A percentile compares a stretch with the other conserved stretches of the same genome.
Conservation (phyloP, 2,113 vertebrate species). For the Burhinus bistriatus region DNA sequence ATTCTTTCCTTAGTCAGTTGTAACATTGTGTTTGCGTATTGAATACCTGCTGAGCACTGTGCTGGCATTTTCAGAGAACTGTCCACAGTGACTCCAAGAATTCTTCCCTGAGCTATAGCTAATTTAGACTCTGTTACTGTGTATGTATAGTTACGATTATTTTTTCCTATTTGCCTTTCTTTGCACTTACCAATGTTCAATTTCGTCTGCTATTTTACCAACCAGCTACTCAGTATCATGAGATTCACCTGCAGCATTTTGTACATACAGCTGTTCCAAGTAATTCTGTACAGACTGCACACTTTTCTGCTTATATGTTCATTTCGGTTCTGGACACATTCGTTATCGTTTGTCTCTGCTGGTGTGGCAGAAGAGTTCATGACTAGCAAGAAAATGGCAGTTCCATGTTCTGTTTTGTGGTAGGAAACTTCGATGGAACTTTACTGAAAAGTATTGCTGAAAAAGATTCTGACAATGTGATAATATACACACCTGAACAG, state of each 20-base stretch:
- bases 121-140: background rate
- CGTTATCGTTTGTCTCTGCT: background rate
- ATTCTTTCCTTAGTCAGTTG: background rate
- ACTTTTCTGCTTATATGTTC: background rate
- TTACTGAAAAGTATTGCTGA: background rate
- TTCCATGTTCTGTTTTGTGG: background rate
- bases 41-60: background rate
- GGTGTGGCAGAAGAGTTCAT: background rate
- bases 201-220: background rate
- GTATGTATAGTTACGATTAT: background rate
- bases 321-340: background rate
- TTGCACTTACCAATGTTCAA: background rate
- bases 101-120: background rate
- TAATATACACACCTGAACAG: accelerated
- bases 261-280: background rate
- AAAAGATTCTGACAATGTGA: background rate
- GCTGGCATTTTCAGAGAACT: background rate
- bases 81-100: background rate
- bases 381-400: background rate
- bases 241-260: background rate
- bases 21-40: background rate
- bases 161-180: background rate
- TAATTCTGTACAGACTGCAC: background rate
- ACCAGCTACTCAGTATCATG: background rate
- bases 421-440: background rate